phyloP scores from a whole-genome alignment of 1,140 invertebrate species.

The Anagrus nilaparvatae region DNA sequence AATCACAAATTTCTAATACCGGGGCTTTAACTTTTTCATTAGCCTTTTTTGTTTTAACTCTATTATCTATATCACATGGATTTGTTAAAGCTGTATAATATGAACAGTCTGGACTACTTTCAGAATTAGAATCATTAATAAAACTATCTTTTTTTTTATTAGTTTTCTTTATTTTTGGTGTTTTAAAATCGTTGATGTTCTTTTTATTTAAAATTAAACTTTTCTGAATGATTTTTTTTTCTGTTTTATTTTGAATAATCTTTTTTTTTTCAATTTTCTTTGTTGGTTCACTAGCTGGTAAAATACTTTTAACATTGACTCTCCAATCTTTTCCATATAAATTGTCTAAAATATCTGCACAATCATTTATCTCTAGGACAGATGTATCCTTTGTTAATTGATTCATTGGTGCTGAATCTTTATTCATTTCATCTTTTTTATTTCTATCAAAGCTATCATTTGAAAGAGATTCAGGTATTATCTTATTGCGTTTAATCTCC shows the following conservation, averaged over 20 bases:
- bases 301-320: conserved; percentile 25
- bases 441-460: too few species aligned
- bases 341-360: conserved; percentile 41
- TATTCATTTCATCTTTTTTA: too few species aligned
- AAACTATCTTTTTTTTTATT: conserved; percentile 20
- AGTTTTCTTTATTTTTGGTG: neutral
- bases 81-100: conserved; percentile 32
- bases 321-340: conserved; percentile 44
- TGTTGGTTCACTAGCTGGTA: conserved; percentile 30
- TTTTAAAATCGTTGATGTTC: neutral
- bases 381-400: conserved; percentile 10
- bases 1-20: conserved; percentile 28
- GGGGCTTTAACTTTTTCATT: conserved; percentile 8
- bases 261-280: conserved; percentile 21
- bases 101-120: conserved; percentile 22
- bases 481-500: too few species aligned
- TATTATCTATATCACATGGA: too few species aligned
- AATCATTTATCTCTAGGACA: conserved; percentile 26
- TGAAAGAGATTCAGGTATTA: too few species aligned
- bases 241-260: neutral
- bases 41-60: conserved; percentile 5
- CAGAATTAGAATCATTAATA: conserved; percentile 24
- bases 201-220: conserved; percentile 4
- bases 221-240: conserved; percentile 9
- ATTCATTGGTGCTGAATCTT: too few species aligned